phyloP scores from a whole-genome alignment of 1,140 invertebrate species.

The Spodoptera litura region DNA sequence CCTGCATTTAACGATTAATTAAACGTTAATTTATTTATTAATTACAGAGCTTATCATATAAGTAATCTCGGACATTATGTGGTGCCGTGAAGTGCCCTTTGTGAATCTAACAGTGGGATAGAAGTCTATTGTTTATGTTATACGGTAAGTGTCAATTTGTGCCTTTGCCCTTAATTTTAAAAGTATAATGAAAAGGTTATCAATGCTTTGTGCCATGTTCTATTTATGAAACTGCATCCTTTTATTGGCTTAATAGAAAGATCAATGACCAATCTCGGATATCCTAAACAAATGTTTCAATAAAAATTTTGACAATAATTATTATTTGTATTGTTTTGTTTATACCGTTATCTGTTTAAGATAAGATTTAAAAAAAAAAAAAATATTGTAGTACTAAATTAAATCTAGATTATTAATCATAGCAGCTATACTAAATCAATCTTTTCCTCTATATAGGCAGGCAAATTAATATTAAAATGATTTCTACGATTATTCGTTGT shows the following conservation, averaged over 20 bases:
- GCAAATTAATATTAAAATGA: too few relatives aligned
- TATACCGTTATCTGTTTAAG: too few relatives aligned
- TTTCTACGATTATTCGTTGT: too few relatives aligned
- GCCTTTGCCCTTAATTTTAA: conserved; percentile 43
- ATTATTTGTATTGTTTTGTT: too few relatives aligned
- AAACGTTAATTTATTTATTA: conserved; percentile 27
- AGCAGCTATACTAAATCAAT: too few relatives aligned
- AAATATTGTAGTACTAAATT: too few relatives aligned
- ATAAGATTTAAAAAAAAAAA: too few relatives aligned
- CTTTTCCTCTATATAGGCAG: too few relatives aligned
- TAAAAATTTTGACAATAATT: too few relatives aligned
- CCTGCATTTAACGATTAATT: conserved; percentile 20
- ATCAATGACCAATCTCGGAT: too few relatives aligned
- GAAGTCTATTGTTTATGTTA: conserved; percentile 47
- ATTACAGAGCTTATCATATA: conserved; percentile 30
- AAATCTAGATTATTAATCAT: too few relatives aligned
- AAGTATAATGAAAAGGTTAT: conserved; percentile 36
- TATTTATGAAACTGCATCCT: neutral
- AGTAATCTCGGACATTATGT: neutral
- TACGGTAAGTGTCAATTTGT: conserved; percentile 40
- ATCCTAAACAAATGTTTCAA: too few relatives aligned
- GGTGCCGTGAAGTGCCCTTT: neutral
- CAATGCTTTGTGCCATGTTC: conserved; percentile 36
- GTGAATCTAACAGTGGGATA: conserved; percentile 25
- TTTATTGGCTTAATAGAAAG: neutral